Percentiles rank a stretch among this genome's conserved stretches.
phyloP scores from a whole-genome alignment of 2,113 vertebrate species.

The Triplophysa tibetana region DNA sequence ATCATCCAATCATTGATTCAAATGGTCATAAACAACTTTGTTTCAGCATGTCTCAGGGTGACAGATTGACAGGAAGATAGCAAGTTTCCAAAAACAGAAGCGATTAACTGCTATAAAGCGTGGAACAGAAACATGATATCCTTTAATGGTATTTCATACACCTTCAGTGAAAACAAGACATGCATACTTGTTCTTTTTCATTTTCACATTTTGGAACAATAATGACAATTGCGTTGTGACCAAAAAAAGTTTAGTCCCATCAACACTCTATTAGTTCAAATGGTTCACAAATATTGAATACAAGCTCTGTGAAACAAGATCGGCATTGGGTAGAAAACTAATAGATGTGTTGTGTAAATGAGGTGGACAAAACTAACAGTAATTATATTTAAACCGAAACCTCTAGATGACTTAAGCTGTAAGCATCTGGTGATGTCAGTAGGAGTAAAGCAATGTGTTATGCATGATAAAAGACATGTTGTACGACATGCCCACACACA shows the following conservation, averaged over 20 bases:
- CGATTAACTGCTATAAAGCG: no score
- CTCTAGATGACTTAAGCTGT: neutral
- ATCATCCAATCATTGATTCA: no score
- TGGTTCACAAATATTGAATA: neutral
- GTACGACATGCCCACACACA: constrained; percentile 47
- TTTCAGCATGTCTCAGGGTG: no score
- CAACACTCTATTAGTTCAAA: no score
- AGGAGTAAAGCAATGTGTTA: constrained; percentile 12
- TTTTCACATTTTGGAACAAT: neutral
- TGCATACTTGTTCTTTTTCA: no score
- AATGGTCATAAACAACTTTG: no score
- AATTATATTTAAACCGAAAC: neutral
- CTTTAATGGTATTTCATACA: no score
- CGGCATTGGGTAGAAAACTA: neutral
- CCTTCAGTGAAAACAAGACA: no score
- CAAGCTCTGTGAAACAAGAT: neutral
- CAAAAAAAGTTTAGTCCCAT: no score
- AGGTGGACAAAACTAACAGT: neutral
- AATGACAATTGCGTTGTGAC: neutral
- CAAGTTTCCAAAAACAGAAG: no score
- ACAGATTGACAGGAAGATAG: no score
- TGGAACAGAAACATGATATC: no score
- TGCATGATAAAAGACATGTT: constrained; percentile 42
- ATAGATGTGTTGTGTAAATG: neutral
- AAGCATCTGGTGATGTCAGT: neutral